A percentile compares a stretch with the other conserved stretches of the same genome.
Evolutionary conservation across 2,113 vertebrate genomes (phyloP).

Genomic region (Marmota flaviventris): DNA sequence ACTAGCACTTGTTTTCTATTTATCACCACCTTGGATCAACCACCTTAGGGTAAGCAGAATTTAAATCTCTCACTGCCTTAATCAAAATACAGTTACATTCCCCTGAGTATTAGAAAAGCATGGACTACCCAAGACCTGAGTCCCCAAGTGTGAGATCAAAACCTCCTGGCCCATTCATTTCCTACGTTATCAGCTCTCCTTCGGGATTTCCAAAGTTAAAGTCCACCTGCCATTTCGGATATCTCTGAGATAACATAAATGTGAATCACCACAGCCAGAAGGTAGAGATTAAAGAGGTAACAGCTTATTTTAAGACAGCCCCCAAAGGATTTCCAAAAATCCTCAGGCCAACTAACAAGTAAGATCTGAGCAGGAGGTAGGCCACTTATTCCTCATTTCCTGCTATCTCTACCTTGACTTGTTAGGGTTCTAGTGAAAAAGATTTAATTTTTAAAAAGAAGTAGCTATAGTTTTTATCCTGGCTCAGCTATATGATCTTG

Average conservation of each 20-base stretch:
- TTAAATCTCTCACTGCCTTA: not conserved
- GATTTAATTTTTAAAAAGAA: not conserved
- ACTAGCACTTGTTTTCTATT: not conserved
- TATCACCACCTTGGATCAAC: not conserved
- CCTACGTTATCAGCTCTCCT: not conserved
- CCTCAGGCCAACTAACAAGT: not conserved
- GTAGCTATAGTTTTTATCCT: not conserved
- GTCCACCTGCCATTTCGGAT: not conserved
- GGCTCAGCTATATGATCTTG: not conserved
- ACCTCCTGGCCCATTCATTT: not conserved
- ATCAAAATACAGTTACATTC: not conserved
- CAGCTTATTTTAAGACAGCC: not conserved
- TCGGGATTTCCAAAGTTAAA: constrained; percentile 47
- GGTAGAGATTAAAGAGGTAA: not conserved
- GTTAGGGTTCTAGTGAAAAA: not conserved
- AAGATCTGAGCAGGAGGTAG: not conserved
- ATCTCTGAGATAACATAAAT: not conserved
- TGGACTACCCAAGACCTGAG: not conserved
- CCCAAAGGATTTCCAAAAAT: not conserved
- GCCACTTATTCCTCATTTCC: not conserved
- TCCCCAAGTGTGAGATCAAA: constrained; percentile 32
- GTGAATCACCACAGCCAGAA: not conserved
- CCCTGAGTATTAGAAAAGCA: not conserved
- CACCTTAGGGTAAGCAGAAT: not conserved
- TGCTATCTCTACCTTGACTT: not conserved